Conservation (phyloP, 2,797 vertebrate genomes). For the Xenops minutus region DNA sequence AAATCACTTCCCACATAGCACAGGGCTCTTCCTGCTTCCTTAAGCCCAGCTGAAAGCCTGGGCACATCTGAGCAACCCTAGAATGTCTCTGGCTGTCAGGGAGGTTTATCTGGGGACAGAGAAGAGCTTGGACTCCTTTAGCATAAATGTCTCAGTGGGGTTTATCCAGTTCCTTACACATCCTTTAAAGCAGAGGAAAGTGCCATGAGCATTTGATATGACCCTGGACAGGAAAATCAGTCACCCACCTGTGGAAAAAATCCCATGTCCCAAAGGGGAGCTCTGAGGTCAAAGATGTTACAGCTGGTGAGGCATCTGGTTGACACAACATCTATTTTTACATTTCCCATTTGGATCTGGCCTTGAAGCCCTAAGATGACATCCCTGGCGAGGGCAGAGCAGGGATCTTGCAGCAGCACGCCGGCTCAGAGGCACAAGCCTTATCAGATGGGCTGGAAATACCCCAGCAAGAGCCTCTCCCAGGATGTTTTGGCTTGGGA, state of each 20-base stretch:
- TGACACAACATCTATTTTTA: not conserved
- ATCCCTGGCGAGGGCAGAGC: not conserved
- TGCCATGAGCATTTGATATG: not conserved
- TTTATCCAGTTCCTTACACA: not conserved
- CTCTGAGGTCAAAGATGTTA: not conserved
- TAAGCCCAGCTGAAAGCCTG: not conserved
- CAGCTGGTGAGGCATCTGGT: not conserved
- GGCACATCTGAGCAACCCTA: not conserved
- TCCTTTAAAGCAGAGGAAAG: not conserved
- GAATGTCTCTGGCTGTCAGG: not conserved
- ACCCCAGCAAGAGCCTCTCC: conserved; percentile 28
- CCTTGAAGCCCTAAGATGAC: not conserved
- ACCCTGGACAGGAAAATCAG: not conserved
- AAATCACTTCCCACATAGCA: not conserved
- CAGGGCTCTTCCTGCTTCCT: not conserved
- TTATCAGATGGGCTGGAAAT: conserved; percentile 60
- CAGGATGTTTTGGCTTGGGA: conserved; percentile 52
- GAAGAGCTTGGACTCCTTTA: not conserved
- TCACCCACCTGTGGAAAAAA: not conserved
- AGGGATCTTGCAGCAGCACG: not conserved
- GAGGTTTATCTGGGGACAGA: not conserved
- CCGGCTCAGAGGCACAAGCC: not conserved
- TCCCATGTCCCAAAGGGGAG: fast-evolving
- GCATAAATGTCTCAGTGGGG: not conserved
- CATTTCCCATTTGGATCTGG: not conserved